phyloP scores from a whole-genome alignment of 2,113 vertebrate species.

The Mustelus asterias region DNA sequence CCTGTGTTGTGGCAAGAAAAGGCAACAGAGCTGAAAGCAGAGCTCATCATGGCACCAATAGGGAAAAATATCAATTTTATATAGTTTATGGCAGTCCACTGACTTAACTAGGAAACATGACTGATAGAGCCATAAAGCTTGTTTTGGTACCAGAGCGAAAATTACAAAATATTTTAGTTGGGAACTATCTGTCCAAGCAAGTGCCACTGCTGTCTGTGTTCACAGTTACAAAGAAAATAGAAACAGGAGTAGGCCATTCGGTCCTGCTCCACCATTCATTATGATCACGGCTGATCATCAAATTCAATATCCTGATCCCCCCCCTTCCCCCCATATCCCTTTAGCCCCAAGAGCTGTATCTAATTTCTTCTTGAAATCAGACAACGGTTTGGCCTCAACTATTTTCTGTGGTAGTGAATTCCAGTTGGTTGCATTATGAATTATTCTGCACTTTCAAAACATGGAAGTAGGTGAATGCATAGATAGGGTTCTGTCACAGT shows the following conservation, averaged over 20 bases:
- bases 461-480: background rate
- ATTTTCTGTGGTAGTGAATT: no score
- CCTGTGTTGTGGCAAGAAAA: background rate
- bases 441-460: background rate
- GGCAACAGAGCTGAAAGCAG: background rate
- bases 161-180: background rate
- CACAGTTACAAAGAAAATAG: background rate
- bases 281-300: no score
- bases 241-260: no score
- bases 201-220: background rate
- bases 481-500: background rate
- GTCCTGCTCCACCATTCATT: no score
- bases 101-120: background rate
- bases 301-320: no score
- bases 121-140: background rate
- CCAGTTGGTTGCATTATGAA: background rate
- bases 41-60: background rate
- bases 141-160: no score
- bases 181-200: background rate
- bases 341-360: no score
- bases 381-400: no score
- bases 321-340: no score
- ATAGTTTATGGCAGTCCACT: background rate
- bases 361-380: no score
- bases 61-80: background rate